These are phyloP conservation scores for Centropus bengalensis DNA, from an alignment of 2,113 vertebrate species.

Conservation along the genomic window DNA sequence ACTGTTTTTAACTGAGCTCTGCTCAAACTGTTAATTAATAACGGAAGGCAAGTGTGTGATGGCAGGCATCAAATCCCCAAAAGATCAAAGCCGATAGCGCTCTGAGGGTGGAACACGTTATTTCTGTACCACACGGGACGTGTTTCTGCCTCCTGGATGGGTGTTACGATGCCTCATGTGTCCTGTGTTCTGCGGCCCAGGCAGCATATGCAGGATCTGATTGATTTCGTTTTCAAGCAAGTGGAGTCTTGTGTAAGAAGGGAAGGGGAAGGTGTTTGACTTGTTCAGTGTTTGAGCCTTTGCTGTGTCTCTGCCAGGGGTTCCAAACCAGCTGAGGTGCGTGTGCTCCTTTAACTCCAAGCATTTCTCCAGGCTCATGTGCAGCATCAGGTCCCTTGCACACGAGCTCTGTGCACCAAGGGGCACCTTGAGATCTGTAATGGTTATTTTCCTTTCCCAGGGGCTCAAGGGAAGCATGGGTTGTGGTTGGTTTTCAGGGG, in stretches of 20 bases:
- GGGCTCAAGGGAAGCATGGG: neutral
- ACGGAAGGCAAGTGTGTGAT: neutral
- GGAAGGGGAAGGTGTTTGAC: neutral
- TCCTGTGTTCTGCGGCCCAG: neutral
- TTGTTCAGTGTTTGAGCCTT: neutral
- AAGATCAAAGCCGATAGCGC: neutral
- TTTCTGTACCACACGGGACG: neutral
- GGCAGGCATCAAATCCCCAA: neutral
- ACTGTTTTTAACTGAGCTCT: neutral
- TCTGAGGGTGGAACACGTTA: neutral
- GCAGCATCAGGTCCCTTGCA: neutral
- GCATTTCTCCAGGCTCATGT: neutral
- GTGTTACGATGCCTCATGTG: neutral
- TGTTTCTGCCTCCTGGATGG: neutral
- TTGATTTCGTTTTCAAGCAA: neutral
- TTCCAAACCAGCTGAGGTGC: neutral
- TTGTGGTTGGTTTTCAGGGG: too few species aligned
- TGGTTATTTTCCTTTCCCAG: neutral
- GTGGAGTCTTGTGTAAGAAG: neutral
- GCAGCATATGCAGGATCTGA: neutral
- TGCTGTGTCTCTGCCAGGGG: neutral
- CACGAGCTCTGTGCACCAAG: neutral
- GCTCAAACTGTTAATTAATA: slow-evolving; percentile 13
- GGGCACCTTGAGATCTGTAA: neutral
- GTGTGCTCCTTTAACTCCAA: neutral